phyloP scores from a whole-genome alignment of 1,140 invertebrate species.

The Ips nitidus region DNA sequence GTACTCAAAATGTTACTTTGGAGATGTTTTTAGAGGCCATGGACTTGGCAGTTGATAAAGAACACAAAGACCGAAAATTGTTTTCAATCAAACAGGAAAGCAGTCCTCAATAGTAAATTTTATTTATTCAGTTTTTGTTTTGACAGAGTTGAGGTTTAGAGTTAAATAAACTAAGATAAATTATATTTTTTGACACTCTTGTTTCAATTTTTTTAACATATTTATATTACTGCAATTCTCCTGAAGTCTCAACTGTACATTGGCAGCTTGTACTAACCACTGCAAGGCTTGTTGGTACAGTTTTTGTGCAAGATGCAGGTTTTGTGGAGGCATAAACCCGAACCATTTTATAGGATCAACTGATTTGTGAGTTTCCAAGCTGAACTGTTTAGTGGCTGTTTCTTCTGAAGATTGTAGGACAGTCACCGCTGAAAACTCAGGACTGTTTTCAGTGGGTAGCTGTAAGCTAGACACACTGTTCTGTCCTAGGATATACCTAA shows the following conservation, averaged over 20 bases:
- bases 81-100: too few species aligned
- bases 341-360: slow-evolving; percentile 73
- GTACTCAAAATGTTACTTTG: slow-evolving; percentile 16
- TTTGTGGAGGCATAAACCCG: slow-evolving; percentile 71
- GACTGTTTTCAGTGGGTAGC: slow-evolving; percentile 63
- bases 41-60: slow-evolving; percentile 38
- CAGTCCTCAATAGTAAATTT: slow-evolving; percentile 3
- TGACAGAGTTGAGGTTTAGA: background rate
- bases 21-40: slow-evolving; percentile 36
- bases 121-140: background rate
- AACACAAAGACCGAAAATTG: slow-evolving; percentile 25
- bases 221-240: slow-evolving; percentile 54
- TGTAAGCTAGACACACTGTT: slow-evolving; percentile 64
- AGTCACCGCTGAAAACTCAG: slow-evolving; percentile 59
- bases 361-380: slow-evolving; percentile 45
- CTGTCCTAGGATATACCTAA: slow-evolving; percentile 69
- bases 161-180: too few species aligned
- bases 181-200: slow-evolving; percentile 3
- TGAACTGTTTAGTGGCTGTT: slow-evolving; percentile 50
- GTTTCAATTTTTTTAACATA: slow-evolving; percentile 50
- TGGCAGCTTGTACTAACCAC: slow-evolving; percentile 62
- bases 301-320: slow-evolving; percentile 66
- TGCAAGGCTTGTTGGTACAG: slow-evolving; percentile 66
- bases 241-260: slow-evolving; percentile 62
- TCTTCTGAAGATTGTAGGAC: slow-evolving; percentile 51